Conservation (phyloP, 1,140 invertebrate genomes). For the Apis florea region DNA sequence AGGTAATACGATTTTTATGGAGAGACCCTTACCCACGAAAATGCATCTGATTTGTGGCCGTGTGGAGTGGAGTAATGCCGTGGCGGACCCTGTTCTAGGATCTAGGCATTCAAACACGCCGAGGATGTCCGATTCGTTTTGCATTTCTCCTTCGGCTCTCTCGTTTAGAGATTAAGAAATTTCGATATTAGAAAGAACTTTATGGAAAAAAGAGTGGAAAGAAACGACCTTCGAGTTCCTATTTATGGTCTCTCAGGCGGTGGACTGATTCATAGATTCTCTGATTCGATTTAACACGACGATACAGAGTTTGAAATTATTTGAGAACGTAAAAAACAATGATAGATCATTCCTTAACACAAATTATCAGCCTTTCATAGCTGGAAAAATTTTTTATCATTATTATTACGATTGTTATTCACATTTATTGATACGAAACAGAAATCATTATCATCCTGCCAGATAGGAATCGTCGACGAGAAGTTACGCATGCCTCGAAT, state of each 20-base stretch:
- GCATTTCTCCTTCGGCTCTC: conserved; percentile 38
- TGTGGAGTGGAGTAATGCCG: conserved; percentile 28
- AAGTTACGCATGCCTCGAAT: background rate
- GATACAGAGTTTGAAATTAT: background rate
- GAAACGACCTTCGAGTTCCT: background rate
- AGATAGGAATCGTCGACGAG: background rate
- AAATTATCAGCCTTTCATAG: background rate
- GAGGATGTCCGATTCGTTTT: conserved; percentile 52
- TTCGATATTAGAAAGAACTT: conserved; percentile 25
- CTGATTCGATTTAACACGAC: background rate
- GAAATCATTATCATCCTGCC: conserved; percentile 8
- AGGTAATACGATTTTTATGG: conserved; percentile 80
- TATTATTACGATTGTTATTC: background rate
- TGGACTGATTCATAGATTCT: background rate
- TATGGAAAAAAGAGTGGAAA: background rate
- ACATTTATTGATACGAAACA: background rate
- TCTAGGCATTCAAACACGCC: conserved; percentile 21
- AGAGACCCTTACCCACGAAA: conserved; percentile 69
- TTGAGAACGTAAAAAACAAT: background rate
- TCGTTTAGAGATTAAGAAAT: conserved; percentile 49
- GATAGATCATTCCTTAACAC: background rate
- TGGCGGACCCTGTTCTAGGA: conserved; percentile 32
- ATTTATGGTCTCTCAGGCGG: background rate
- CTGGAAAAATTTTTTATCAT: rapidly evolving
- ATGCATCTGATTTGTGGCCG: conserved; percentile 77